Evolutionary conservation across 1,140 invertebrate genomes (phyloP).

Genomic region (Anthonomus grandis): DNA sequence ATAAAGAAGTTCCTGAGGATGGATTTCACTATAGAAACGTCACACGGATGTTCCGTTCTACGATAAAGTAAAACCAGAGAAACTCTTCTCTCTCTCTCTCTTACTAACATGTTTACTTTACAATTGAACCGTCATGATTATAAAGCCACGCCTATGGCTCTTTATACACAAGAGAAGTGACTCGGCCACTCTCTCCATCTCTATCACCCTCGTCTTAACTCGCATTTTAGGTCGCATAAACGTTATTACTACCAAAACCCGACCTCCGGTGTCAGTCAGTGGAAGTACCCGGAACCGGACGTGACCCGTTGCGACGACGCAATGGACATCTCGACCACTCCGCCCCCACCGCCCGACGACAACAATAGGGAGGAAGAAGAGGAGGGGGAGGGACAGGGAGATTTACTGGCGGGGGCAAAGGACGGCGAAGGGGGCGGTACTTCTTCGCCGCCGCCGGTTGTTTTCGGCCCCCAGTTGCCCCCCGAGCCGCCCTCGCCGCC

Average conservation of each 20-base stretch:
- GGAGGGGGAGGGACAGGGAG: too few species aligned
- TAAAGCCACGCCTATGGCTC: too few species aligned
- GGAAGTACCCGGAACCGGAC: slow-evolving; percentile 63
- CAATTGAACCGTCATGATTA: not conserved
- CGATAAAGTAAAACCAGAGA: too few species aligned
- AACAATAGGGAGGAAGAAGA: too few species aligned
- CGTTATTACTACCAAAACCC: slow-evolving; percentile 67
- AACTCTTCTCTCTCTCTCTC: too few species aligned
- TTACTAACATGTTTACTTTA: too few species aligned
- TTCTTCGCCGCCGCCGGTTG: not conserved
- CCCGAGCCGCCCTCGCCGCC: slow-evolving; percentile 43
- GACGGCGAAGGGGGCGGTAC: not conserved
- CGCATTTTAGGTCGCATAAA: slow-evolving; percentile 63
- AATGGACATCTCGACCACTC: slow-evolving; percentile 62
- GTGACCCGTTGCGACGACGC: slow-evolving; percentile 56
- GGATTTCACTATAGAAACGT: too few species aligned
- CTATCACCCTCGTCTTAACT: slow-evolving; percentile 42
- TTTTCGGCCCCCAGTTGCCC: slow-evolving; percentile 18
- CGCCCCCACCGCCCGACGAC: slow-evolving; percentile 51
- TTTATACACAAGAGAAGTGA: too few species aligned
- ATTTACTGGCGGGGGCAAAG: too few species aligned
- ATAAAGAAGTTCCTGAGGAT: too few species aligned
- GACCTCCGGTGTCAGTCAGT: slow-evolving; percentile 57
- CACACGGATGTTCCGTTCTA: too few species aligned
- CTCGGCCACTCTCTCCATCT: too few species aligned